These are phyloP conservation scores for Drosophila oshimai DNA, from an alignment of 1,140 invertebrate species.

Conservation along the genomic window DNA sequence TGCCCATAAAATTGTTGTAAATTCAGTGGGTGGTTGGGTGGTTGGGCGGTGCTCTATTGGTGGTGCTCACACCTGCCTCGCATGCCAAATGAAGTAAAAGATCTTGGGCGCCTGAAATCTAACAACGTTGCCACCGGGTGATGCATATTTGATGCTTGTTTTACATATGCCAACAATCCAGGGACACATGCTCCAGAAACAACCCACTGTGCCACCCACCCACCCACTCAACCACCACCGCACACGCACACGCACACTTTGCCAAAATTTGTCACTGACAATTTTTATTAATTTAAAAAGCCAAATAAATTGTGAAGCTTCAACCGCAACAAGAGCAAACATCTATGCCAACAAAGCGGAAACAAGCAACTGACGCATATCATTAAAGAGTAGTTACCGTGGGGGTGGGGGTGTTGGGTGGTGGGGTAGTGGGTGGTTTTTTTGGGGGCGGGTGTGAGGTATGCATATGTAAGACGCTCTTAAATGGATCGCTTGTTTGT, in stretches of 20 bases:
- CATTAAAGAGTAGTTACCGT: conserved; percentile 42
- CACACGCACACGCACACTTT: neutral
- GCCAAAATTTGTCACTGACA: conserved; percentile 69
- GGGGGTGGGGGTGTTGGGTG: neutral
- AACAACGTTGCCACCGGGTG: conserved; percentile 15
- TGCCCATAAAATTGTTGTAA: conserved; percentile 62
- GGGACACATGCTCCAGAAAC: conserved; percentile 24
- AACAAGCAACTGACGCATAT: conserved; percentile 42
- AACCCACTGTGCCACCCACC: neutral
- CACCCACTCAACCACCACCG: neutral
- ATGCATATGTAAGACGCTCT: conserved; percentile 28
- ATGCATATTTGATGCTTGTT: conserved; percentile 74
- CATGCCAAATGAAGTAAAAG: conserved; percentile 68
- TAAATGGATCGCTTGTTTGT: conserved; percentile 45
- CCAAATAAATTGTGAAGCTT: conserved; percentile 56
- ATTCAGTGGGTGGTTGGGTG: conserved; percentile 23
- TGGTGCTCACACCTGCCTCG: conserved; percentile 59
- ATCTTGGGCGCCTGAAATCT: conserved; percentile 11
- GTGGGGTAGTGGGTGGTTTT: neutral
- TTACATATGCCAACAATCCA: conserved; percentile 64
- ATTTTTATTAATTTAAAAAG: conserved; percentile 80
- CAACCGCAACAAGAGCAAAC: conserved; percentile 27
- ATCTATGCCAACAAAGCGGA: conserved; percentile 33
- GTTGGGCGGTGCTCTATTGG: neutral
- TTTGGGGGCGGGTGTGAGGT: neutral